Conservation (phyloP, 1,140 invertebrate genomes). For the Cydia fagiglandana region DNA sequence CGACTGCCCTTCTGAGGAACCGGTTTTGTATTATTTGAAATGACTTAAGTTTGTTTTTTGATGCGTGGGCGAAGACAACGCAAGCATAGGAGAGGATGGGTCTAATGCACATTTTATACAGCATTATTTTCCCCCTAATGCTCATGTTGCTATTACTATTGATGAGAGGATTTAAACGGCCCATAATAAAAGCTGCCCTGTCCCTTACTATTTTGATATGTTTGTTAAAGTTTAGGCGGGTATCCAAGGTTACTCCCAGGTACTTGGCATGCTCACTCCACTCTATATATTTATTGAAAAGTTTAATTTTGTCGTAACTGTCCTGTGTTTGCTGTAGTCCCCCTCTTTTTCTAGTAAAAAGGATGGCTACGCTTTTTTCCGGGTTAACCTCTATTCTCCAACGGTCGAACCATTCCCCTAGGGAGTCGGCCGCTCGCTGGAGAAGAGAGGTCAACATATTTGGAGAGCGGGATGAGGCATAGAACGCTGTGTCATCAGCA, state of each 20-base stretch:
- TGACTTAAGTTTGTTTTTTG: conserved; percentile 34
- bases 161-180: conserved; percentile 36
- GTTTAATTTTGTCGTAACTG: not conserved
- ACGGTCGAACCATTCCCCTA: conserved; percentile 40
- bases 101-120: conserved; percentile 41
- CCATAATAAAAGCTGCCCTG: not conserved
- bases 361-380: conserved; percentile 37
- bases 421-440: conserved; percentile 37
- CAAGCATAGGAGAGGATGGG: conserved; percentile 39
- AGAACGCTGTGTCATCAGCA: conserved; percentile 49
- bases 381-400: conserved; percentile 49
- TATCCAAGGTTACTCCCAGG: conserved; percentile 36
- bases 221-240: conserved; percentile 21
- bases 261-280: conserved; percentile 39
- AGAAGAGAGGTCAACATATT: conserved; percentile 29
- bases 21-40: conserved; percentile 35
- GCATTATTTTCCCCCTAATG: conserved; percentile 42
- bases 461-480: conserved; percentile 22
- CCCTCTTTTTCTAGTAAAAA: not conserved
- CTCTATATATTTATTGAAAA: not conserved
- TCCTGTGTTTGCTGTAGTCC: not conserved
- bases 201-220: conserved; percentile 29
- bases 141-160: conserved; percentile 36
- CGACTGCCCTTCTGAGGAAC: conserved; percentile 33
- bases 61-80: conserved; percentile 38